Percentiles rank a stretch among this genome's conserved stretches.
phyloP scores from a whole-genome alignment of 2,797 vertebrate species.

The Gymnothorax javanicus region DNA sequence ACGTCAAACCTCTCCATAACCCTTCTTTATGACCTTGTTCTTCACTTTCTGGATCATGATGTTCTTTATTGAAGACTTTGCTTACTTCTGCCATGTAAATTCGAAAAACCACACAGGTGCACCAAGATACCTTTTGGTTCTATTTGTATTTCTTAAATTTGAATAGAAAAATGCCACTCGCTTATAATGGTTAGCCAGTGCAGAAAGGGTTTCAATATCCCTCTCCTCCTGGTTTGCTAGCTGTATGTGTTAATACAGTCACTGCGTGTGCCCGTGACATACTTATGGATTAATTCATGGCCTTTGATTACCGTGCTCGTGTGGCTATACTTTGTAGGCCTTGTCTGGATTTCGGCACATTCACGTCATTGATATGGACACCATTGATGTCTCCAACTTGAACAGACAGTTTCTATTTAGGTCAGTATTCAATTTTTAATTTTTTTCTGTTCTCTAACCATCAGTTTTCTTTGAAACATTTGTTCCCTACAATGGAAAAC shows the following conservation, averaged over 20 bases:
- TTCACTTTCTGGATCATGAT: background rate
- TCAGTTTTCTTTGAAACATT: background rate
- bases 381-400: constrained; percentile 95
- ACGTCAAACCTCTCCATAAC: background rate
- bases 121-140: background rate
- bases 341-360: constrained; percentile 95
- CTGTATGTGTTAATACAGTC: background rate
- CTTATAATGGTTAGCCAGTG: background rate
- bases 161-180: background rate
- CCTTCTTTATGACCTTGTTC: background rate
- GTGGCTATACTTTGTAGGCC: constrained; percentile 68
- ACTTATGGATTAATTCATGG: background rate
- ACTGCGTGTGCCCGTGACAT: background rate
- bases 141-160: constrained; percentile 5
- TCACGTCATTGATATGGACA: constrained; percentile 98
- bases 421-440: constrained; percentile 65
- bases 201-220: background rate
- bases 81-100: background rate
- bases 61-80: background rate
- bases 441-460: background rate
- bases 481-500: background rate
- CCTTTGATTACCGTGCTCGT: background rate
- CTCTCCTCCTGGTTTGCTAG: background rate
- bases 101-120: background rate
- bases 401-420: constrained; percentile 98